A percentile compares a stretch with the other conserved stretches of the same genome.
Evolutionary conservation across 2,888 invertebrate species (phyloP).

Genomic region (Hyposoter didymator): DNA sequence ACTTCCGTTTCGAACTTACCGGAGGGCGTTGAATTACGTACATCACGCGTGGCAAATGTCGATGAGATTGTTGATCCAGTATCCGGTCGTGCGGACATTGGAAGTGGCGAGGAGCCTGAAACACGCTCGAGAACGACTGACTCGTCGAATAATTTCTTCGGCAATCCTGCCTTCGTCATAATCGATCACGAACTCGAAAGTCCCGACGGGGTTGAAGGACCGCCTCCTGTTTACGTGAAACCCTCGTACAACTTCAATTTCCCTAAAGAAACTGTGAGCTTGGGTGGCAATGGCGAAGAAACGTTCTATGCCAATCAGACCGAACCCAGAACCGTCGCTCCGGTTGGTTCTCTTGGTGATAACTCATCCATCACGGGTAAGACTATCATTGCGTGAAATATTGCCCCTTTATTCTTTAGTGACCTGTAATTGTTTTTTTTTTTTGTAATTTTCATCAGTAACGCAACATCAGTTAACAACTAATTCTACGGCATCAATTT

Average conservation of each 20-base stretch:
- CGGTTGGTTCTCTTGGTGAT: constrained; percentile 18
- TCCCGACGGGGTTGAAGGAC: constrained; percentile 81
- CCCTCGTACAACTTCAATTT: constrained; percentile 71
- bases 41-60: background rate
- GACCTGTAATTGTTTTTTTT: background rate
- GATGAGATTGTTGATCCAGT: constrained; percentile 63
- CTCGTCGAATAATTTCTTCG: constrained; percentile 57
- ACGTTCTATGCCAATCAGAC: constrained; percentile 36
- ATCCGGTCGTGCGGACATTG: constrained; percentile 54
- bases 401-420: background rate
- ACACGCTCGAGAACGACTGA: constrained; percentile 47
- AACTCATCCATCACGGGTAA: constrained; percentile 36
- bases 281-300: constrained; percentile 9
- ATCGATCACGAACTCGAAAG: constrained; percentile 79
- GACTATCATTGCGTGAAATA: background rate
- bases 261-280: constrained; percentile 50
- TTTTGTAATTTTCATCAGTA: constrained; percentile 5
- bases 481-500: constrained; percentile 64
- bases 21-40: constrained; percentile 19
- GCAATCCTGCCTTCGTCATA: constrained; percentile 77
- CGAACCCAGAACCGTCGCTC: constrained; percentile 32
- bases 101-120: constrained; percentile 72
- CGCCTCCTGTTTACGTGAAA: constrained; percentile 78
- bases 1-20: constrained; percentile 10
- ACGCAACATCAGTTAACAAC: constrained; percentile 40